phyloP scores from a whole-genome alignment of 1,140 invertebrate species.

The Manduca sexta region DNA sequence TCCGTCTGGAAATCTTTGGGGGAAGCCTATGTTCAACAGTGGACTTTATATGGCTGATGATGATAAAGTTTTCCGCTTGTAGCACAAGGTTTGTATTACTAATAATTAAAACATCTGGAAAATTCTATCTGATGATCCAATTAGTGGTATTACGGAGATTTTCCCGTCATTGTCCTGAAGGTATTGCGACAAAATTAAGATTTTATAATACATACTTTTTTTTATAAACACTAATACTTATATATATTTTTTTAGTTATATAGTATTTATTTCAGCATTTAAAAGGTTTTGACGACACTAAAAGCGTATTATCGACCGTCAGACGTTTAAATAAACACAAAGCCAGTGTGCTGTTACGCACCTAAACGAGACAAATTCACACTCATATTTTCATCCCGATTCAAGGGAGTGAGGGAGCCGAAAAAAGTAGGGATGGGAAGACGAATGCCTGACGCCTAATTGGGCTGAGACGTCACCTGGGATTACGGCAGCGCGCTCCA shows the following conservation, averaged over 20 bases:
- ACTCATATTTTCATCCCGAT: conserved; percentile 29
- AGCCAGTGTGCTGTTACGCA: conserved; percentile 5
- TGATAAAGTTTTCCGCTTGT: not conserved
- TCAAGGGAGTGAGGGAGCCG: conserved; percentile 14
- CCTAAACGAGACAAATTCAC: conserved; percentile 32
- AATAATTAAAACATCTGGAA: too few species aligned
- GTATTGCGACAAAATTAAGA: not conserved
- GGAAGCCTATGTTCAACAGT: too few species aligned
- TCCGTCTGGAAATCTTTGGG: too few species aligned
- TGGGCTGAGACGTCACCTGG: conserved; percentile 54
- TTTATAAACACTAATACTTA: too few species aligned
- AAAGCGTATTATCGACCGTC: not conserved
- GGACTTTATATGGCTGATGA: too few species aligned
- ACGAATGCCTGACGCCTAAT: conserved; percentile 65
- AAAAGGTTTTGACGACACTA: too few species aligned
- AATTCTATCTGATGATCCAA: too few species aligned
- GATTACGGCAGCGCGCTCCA: conserved; percentile 47
- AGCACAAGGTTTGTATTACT: not conserved
- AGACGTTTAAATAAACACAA: conserved; percentile 6
- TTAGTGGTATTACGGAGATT: too few species aligned
- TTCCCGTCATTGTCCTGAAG: not conserved
- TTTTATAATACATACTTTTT: too few species aligned
- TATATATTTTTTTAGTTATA: too few species aligned
- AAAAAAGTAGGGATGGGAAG: conserved; percentile 38
- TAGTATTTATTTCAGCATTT: too few species aligned